Evolutionary conservation across 2,113 vertebrate genomes (phyloP).

Genomic region (Hypocryptadius cinnamomeus): DNA sequence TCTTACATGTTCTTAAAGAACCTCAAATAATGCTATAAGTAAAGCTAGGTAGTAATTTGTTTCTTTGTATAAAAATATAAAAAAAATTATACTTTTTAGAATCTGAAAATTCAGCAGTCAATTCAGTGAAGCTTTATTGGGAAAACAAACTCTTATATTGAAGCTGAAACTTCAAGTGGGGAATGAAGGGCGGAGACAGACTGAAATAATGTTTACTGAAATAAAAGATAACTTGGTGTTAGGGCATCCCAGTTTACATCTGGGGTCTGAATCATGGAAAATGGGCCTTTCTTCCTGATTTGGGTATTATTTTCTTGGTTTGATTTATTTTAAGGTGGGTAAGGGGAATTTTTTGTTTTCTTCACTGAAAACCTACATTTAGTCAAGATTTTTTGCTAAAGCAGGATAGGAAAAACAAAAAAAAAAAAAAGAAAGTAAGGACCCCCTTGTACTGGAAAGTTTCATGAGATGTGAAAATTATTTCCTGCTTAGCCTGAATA

Average conservation of each 20-base stretch:
- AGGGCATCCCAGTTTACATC: neutral
- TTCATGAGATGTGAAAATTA: neutral
- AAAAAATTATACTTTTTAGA: neutral
- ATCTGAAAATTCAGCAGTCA: neutral
- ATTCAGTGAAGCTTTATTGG: neutral
- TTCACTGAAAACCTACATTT: neutral
- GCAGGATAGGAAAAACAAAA: neutral
- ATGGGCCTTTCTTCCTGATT: neutral
- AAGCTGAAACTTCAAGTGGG: neutral
- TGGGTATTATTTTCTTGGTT: neutral
- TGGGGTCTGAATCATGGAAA: neutral
- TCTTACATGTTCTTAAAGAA: neutral
- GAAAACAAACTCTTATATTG: neutral
- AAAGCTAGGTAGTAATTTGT: neutral
- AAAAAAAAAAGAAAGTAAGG: fast-evolving
- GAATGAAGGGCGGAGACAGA: neutral
- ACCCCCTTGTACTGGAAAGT: neutral
- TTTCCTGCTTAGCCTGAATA: neutral
- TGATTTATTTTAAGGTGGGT: neutral
- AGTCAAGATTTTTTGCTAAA: neutral
- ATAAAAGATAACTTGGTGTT: neutral
- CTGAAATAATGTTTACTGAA: neutral
- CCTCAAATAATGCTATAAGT: neutral
- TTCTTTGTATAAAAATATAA: neutral
- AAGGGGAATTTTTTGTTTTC: neutral